These are phyloP conservation scores for Scelioninae gen. 1 DNA, from an alignment of 2,888 invertebrate species.

Conservation along the genomic window DNA sequence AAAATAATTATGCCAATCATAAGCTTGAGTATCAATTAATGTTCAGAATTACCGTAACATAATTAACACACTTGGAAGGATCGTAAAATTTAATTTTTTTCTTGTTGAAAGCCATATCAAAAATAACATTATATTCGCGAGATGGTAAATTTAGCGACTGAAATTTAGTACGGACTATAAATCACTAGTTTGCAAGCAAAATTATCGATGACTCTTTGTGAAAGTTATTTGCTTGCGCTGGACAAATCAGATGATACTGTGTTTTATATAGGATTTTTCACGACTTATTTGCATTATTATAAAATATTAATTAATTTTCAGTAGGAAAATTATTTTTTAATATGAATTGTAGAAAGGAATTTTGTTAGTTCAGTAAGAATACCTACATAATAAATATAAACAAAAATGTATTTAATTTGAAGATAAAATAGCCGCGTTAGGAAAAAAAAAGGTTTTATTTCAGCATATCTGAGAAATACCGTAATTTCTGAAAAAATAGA, in stretches of 20 bases:
- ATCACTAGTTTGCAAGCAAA: conserved; percentile 41
- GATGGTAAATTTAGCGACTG: conserved; percentile 36
- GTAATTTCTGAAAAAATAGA: too few species aligned
- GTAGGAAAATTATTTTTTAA: neutral
- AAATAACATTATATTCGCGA: conserved; percentile 16
- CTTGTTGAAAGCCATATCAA: conserved; percentile 9
- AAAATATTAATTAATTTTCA: neutral
- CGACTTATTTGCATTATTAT: neutral
- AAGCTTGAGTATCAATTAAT: conserved; percentile 28
- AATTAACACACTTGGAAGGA: conserved; percentile 8
- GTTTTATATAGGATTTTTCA: conserved; percentile 4
- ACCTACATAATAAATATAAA: too few species aligned
- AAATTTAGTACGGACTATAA: conserved; percentile 50
- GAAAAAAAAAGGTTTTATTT: too few species aligned
- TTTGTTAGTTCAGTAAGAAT: too few species aligned
- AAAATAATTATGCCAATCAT: conserved; percentile 42
- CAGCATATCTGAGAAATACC: too few species aligned
- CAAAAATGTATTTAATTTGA: too few species aligned
- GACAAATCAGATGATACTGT: conserved; percentile 47
- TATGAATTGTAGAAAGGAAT: too few species aligned
- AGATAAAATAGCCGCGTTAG: too few species aligned
- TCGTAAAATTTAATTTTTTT: conserved; percentile 6
- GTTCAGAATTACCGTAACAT: conserved; percentile 18
- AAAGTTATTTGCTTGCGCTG: conserved; percentile 43
- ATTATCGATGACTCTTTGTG: conserved; percentile 45